These are phyloP conservation scores for Stegastes partitus DNA, from an alignment of 2,113 vertebrate genomes.

Conservation along the genomic window DNA sequence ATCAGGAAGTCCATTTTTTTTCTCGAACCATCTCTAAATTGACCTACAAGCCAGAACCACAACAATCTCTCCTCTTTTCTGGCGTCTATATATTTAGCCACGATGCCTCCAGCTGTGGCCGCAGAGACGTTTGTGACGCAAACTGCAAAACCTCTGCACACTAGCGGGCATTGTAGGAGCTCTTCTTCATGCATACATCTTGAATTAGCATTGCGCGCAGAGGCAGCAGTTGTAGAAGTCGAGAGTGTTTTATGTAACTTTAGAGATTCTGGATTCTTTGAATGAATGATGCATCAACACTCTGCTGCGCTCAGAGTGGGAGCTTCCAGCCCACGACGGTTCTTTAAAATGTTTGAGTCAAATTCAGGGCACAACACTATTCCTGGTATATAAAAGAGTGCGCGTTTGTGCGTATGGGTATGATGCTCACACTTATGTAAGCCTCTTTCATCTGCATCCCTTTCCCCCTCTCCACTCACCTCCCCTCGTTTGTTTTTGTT, in stretches of 20 bases:
- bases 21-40: background rate
- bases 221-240: background rate
- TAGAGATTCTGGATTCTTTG: constrained; percentile 21
- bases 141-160: constrained; percentile 28
- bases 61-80: constrained; percentile 7
- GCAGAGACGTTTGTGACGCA: constrained; percentile 32
- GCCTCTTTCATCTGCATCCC: constrained; percentile 55
- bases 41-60: background rate
- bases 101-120: constrained; percentile 12
- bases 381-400: constrained; percentile 37
- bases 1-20: background rate
- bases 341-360: constrained; percentile 47
- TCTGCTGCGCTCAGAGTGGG: constrained; percentile 29
- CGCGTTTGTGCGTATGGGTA: constrained; percentile 20
- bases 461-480: constrained; percentile 4
- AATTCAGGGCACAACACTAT: constrained; percentile 55
- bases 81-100: constrained; percentile 19
- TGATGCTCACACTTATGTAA: constrained; percentile 60
- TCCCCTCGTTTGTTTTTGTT: background rate
- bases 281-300: constrained; percentile 42
- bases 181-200: background rate
- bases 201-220: constrained; percentile 1
- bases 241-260: constrained; percentile 27
- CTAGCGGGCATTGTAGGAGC: constrained; percentile 21
- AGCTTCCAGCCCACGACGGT: constrained; percentile 59